A percentile compares a stretch with the other conserved stretches of the same genome.
These are phyloP conservation scores for Campylorhamphus procurvoides DNA, from an alignment of 2,113 vertebrate genomes.

Conservation along the genomic window DNA sequence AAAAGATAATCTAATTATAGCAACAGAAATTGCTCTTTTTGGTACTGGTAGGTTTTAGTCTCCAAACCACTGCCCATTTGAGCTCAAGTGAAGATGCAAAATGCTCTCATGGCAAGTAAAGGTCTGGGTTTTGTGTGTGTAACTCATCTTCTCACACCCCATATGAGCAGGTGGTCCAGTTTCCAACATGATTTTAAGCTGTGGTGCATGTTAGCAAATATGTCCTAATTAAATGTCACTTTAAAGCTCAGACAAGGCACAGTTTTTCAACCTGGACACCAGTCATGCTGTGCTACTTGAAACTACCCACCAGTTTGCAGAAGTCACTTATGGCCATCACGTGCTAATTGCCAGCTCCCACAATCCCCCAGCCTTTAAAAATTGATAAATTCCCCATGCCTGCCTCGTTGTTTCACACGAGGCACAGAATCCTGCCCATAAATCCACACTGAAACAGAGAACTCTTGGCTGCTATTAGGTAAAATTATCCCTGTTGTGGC, in stretches of 20 bases:
- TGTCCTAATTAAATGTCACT: neutral
- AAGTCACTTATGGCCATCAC: neutral
- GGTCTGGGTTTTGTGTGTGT: neutral
- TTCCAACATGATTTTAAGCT: neutral
- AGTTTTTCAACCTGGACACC: neutral
- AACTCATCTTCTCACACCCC: neutral
- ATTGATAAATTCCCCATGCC: neutral
- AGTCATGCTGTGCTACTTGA: neutral
- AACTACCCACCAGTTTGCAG: neutral
- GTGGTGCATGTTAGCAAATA: neutral
- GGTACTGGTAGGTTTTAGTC: neutral
- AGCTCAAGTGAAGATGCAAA: neutral
- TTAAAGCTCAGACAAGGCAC: neutral
- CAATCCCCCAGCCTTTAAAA: neutral
- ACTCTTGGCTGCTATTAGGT: slow-evolving; percentile 14
- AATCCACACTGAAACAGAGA: neutral
- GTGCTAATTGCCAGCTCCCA: neutral
- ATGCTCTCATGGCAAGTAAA: neutral
- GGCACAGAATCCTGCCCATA: neutral
- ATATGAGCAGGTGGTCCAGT: neutral
- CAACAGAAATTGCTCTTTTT: neutral
- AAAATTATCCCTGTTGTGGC: slow-evolving; percentile 21
- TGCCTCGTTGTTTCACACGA: neutral
- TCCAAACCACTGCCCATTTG: neutral
- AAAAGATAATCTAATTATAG: neutral